Base-by-base conservation (phyloP, 2,888 invertebrate genomes). In the Philopedon plagiatum region DNA sequence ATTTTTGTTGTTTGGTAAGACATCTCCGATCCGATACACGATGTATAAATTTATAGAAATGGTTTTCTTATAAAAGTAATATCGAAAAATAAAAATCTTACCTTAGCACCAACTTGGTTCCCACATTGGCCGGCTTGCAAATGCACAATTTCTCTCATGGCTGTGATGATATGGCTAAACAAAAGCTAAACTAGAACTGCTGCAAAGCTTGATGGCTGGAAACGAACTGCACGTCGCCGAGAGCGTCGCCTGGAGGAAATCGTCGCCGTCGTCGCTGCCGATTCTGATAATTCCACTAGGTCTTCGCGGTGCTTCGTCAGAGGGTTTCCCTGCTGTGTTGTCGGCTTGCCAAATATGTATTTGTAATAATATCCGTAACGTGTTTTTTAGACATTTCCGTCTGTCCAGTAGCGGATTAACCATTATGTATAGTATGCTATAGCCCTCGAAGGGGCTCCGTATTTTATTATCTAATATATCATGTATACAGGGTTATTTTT, bases 131-230 rank as follows among this genome's bases (percentile, higher is more conserved):
- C 91, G 77, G 93, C 95, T 86, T 96, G 96, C 76, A 96, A 88
- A 86, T 96, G 95, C 78, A 96, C 94, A 82, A 96, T 96, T 91
- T 96, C 96, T 88, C 96, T 92, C 96, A 96, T 96, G 78, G 49
- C 26, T 58, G 9, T 58, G 23, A n/a, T n/a, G n/a, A 23, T 13
- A 18, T 39, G 34, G 34, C 34, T 39, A 13, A 41, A 51, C 62
- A 32, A 51, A 44, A 32, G 61, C 46, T 63, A 63, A 63, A 63
- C 62, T 61, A 60, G 54, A 60, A 57, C 26, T 58, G 34, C 65
- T 71, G 44, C 19, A 18, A 57, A 57, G 56, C 56, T 64, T 39
- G 70, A 70, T 39, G 70, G 60, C 65, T 71, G 65, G 54, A 66
- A 66, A 15, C 56, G 39, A 39, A 71, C 71, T 71, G 71, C 18